A percentile compares a stretch with the other conserved stretches of the same genome.
phyloP scores from a whole-genome alignment of 2,797 vertebrate genomes.

The Coreius guichenoti region DNA sequence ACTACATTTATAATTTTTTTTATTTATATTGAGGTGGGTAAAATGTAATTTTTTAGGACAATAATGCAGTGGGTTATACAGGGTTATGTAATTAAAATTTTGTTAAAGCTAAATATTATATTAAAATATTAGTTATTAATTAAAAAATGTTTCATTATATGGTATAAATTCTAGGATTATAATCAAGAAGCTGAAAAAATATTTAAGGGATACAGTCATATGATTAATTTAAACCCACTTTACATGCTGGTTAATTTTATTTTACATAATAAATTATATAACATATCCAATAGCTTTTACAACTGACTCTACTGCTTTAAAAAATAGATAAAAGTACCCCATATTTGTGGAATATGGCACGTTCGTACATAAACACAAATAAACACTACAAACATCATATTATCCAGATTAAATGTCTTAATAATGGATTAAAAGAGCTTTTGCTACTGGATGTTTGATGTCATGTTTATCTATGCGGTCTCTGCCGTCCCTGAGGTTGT shows the following conservation, averaged over 20 bases:
- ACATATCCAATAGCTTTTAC: background rate
- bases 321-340: background rate
- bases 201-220: background rate
- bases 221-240: background rate
- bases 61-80: background rate
- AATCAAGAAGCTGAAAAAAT: background rate
- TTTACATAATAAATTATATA: background rate
- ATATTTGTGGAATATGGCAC: background rate
- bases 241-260: background rate
- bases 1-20: too few relatives aligned
- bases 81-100: background rate
- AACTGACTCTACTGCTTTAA: background rate
- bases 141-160: background rate
- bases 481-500: constrained; percentile 2
- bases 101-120: background rate
- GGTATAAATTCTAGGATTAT: background rate
- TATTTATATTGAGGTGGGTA: background rate
- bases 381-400: background rate
- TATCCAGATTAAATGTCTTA: constrained; percentile 1
- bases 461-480: constrained; percentile 8
- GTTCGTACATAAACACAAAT: background rate
- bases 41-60: background rate
- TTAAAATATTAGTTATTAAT: background rate
- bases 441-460: constrained; percentile 2
- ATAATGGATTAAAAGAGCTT: constrained; percentile 20